Evolutionary conservation across 2,797 vertebrate genomes (phyloP).

Genomic region (Girardinus metallicus): DNA sequence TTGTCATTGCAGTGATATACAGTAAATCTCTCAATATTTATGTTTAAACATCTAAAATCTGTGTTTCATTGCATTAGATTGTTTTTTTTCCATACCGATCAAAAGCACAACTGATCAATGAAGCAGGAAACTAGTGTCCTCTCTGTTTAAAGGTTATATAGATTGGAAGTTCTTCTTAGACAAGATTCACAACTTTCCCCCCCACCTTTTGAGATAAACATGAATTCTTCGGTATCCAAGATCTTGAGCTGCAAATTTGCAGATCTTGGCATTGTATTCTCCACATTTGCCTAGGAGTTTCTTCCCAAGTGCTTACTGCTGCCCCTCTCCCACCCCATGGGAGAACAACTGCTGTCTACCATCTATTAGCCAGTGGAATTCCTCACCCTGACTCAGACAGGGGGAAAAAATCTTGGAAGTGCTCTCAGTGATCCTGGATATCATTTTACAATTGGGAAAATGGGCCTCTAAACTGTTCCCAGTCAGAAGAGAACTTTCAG

Average conservation of each 20-base stretch:
- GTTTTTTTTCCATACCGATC: constrained; percentile 22
- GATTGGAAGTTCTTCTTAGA: constrained; percentile 46
- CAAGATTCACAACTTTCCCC: constrained; percentile 36
- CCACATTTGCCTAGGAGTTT: constrained; percentile 38
- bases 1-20: neutral
- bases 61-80: neutral
- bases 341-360: constrained; percentile 78
- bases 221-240: constrained; percentile 48
- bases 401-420: constrained; percentile 56
- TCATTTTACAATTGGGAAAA: constrained; percentile 76
- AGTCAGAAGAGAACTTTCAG: constrained; percentile 69
- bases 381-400: constrained; percentile 57
- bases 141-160: constrained; percentile 40
- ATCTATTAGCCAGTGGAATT: constrained; percentile 69
- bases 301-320: constrained; percentile 63
- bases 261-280: constrained; percentile 55
- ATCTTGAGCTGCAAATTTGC: constrained; percentile 54
- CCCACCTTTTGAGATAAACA: constrained; percentile 47
- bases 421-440: constrained; percentile 73
- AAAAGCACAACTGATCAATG: constrained; percentile 47
- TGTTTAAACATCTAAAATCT: neutral
- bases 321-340: constrained; percentile 44
- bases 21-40: neutral
- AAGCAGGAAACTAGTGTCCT: constrained; percentile 61
- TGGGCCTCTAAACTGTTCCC: constrained; percentile 75